Conservation (phyloP, 2,113 vertebrate species). For the Heterotis niloticus region DNA sequence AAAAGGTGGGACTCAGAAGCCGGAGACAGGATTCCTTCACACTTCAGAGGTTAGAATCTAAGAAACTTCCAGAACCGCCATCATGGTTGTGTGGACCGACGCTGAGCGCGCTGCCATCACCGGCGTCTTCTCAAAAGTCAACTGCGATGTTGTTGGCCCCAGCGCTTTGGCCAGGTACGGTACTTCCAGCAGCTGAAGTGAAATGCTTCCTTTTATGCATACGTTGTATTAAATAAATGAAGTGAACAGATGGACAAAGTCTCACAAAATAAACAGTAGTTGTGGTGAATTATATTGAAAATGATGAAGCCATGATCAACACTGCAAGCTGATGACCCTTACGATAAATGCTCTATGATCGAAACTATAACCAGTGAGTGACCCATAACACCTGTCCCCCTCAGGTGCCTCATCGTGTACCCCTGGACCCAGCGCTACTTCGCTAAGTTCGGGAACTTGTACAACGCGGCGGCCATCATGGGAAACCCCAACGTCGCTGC, state of each 20-base stretch:
- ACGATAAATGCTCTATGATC: not conserved
- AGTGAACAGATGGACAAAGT: not conserved
- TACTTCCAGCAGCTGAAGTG: too few relatives aligned
- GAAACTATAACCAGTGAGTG: not conserved
- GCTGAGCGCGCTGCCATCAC: conserved; percentile 52
- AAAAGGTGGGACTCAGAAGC: conserved; percentile 24
- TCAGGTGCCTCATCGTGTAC: conserved; percentile 58
- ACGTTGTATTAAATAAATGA: not conserved
- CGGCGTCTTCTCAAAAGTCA: conserved; percentile 49
- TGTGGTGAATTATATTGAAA: not conserved
- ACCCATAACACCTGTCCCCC: not conserved
- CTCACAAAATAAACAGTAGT: too few relatives aligned
- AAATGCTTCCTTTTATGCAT: not conserved
- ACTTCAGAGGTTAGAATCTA: conserved; percentile 20
- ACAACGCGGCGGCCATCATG: conserved; percentile 55
- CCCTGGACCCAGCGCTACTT: conserved; percentile 77
- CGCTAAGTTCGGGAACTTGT: conserved; percentile 62
- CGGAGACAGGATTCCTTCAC: conserved; percentile 37
- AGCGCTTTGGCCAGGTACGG: conserved; percentile 59
- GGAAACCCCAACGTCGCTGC: conserved; percentile 56
- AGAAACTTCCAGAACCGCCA: conserved; percentile 25
- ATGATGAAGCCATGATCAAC: not conserved
- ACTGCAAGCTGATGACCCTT: not conserved
- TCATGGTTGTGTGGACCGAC: conserved; percentile 63
- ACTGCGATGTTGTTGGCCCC: conserved; percentile 55